Evolutionary conservation across 2,888 invertebrate genomes (phyloP).

Genomic region (Bhutanitis thaidina): DNA sequence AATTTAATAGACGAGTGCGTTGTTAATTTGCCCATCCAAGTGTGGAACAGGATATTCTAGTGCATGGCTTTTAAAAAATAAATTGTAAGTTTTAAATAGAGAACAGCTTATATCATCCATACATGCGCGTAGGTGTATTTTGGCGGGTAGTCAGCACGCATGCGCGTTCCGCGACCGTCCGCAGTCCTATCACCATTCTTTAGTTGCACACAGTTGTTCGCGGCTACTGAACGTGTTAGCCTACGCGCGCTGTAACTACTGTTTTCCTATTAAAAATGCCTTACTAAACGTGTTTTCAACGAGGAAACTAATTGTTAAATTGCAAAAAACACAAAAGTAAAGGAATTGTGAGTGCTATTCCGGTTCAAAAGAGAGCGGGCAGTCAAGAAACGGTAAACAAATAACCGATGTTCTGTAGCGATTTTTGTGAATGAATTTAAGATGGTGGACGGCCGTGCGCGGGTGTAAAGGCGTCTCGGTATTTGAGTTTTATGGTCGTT

Average conservation of each 20-base stretch:
- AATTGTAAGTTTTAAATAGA: constrained; percentile 59
- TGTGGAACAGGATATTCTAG: not conserved
- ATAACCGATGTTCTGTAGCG: constrained; percentile 58
- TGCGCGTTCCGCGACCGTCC: constrained; percentile 62
- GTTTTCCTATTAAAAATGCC: constrained; percentile 57
- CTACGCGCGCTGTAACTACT: constrained; percentile 40
- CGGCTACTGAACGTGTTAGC: constrained; percentile 38
- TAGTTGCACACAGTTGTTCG: constrained; percentile 62
- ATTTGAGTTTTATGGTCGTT: constrained; percentile 42
- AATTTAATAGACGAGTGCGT: not conserved
- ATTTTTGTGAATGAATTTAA: constrained; percentile 80
- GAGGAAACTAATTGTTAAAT: constrained; percentile 40
- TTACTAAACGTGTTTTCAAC: constrained; percentile 33
- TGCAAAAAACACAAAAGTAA: constrained; percentile 16
- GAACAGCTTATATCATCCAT: constrained; percentile 48
- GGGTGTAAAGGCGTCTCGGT: constrained; percentile 48
- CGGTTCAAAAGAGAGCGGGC: constrained; percentile 36
- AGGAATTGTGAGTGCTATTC: constrained; percentile 29
- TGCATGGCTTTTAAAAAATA: constrained; percentile 31
- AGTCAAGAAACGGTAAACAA: constrained; percentile 71
- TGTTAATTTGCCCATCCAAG: not conserved
- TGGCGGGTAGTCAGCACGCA: constrained; percentile 70
- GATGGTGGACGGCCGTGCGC: constrained; percentile 68
- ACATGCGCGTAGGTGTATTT: constrained; percentile 77
- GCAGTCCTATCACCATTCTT: constrained; percentile 78